Base-by-base conservation (phyloP, 2,888 invertebrate genomes). In the Erpobdella octoculata region DNA sequence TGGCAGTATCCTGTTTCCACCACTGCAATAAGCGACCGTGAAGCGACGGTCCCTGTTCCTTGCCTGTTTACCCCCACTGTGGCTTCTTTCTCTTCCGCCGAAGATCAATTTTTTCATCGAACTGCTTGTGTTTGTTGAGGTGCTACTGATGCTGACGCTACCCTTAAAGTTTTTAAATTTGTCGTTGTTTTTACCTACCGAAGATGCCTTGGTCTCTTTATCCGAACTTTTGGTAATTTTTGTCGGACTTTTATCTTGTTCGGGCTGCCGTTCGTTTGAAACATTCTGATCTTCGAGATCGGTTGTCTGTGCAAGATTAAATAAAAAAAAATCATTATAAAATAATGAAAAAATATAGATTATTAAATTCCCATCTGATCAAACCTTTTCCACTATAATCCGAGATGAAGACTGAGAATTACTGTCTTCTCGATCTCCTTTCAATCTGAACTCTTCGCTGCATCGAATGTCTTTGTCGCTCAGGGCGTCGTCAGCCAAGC, bases 21-120 rank as follows among this genome's bases (percentile, higher is more conserved):
- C 70, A 8, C 28, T 70, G 70, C 35, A 46, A 41, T 70, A 62
- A 25, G 70, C 61, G 21, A 62, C 62, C n/a, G 61, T 70, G 31
- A 62, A 61, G n/a, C 62, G 65, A 73, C 78, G 67, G 61, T 76
- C 74, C 85, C 86, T 75, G 48, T 15, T 15, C 25, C 41, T 38
- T 1, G 8, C 25, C 35, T 35, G 46, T 21, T 37, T 21, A 1
- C 65, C 31, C 2, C 36, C 70, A 31, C 38, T 64, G 21, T 38
- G 21, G 12, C 37, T 69, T 69, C 33, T 25, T n/a, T 53, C 62
- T 18, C 62, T 62, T 15, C 31, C 31, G 2, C 62, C 62, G 35
- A 62, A 62, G 62, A 62, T 31, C 31, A 62, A 18, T 31, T 35
- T 62, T 31, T 62, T 62, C 62, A 62, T 62, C 31, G 62, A 62